These are phyloP conservation scores for Falco peregrinus DNA, from an alignment of 2,797 vertebrate species.

Conservation along the genomic window DNA sequence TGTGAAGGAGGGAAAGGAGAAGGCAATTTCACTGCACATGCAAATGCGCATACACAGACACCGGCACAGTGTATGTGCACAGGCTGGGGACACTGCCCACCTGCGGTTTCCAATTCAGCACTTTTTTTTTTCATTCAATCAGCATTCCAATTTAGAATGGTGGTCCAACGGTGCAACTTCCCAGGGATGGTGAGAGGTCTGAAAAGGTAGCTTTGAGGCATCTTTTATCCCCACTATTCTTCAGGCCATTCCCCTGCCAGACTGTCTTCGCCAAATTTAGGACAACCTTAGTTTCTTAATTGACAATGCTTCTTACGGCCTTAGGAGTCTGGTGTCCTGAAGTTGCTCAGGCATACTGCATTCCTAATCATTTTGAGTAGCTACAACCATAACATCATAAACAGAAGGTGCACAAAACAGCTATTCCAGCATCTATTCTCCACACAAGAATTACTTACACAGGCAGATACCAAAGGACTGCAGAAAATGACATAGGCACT, in stretches of 20 bases:
- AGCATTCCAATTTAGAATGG: not conserved
- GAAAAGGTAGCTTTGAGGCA: not conserved
- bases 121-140: too few species aligned
- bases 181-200: not conserved
- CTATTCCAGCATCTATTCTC: not conserved
- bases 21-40: not conserved
- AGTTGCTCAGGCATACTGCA: not conserved
- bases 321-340: not conserved
- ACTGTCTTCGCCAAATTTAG: not conserved
- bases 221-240: not conserved
- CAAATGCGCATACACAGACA: too few species aligned
- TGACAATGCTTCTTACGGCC: not conserved
- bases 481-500: not conserved
- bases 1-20: fast-evolving
- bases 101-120: fast-evolving
- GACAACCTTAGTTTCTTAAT: not conserved
- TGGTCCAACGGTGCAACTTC: not conserved
- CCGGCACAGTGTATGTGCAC: too few species aligned
- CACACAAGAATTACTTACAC: not conserved
- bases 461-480: not conserved
- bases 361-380: not conserved
- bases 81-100: not conserved
- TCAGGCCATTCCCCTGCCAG: not conserved
- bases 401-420: not conserved
- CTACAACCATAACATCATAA: not conserved